Percentiles rank a stretch among this genome's conserved stretches.
Evolutionary conservation across 2,888 invertebrate genomes (phyloP).

Genomic region (Caenorhabditis sp.): DNA sequence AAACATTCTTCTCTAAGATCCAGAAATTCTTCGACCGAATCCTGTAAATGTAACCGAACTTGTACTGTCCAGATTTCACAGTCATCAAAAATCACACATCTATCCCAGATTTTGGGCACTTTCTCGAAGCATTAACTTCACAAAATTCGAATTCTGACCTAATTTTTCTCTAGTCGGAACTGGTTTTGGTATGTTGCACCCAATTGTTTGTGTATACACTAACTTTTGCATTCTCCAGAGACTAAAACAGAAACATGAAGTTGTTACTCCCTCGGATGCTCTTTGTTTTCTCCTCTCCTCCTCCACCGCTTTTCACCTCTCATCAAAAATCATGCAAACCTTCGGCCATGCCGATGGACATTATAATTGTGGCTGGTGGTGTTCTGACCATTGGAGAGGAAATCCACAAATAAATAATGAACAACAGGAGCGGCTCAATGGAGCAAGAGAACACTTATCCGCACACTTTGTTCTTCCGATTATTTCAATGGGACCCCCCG

Average conservation of each 20-base stretch:
- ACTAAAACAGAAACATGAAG: constrained; percentile 31
- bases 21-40: too few species aligned
- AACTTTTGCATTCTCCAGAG: constrained; percentile 16
- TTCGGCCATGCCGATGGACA: constrained; percentile 23
- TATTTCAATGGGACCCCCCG: constrained; percentile 10
- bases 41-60: too few species aligned
- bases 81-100: too few species aligned
- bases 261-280: constrained; percentile 9
- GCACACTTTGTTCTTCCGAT: constrained; percentile 37
- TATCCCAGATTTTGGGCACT: too few species aligned
- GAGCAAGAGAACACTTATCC: constrained; percentile 34
- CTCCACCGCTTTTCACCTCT: constrained; percentile 21
- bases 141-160: constrained; percentile 4
- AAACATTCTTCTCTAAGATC: too few species aligned
- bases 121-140: background rate
- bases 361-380: constrained; percentile 33
- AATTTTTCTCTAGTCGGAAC: background rate
- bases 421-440: constrained; percentile 21
- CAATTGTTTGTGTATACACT: constrained; percentile 42
- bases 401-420: constrained; percentile 50
- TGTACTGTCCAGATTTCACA: too few species aligned
- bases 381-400: constrained; percentile 41
- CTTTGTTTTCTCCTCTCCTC: constrained; percentile 11
- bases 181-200: constrained; percentile 14
- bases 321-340: constrained; percentile 29